A percentile compares a stretch with the other conserved stretches of the same genome.
Conservation (phyloP, 2,797 vertebrate genomes). For the Pitangus sulphuratus region DNA sequence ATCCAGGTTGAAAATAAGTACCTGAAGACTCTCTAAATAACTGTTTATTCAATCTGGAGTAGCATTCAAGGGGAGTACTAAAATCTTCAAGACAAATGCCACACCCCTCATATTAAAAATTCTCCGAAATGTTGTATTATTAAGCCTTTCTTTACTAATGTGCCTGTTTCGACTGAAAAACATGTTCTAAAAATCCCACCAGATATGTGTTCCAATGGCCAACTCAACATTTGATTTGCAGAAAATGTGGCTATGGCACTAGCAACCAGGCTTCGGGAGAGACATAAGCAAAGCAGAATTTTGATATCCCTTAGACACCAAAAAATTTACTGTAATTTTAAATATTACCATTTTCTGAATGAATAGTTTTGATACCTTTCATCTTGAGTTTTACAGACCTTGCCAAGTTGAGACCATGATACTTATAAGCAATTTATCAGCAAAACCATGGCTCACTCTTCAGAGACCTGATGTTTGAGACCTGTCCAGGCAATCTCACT, state of each 20-base stretch:
- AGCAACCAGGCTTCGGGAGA: neutral
- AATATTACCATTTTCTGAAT: neutral
- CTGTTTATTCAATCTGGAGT: neutral
- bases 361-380: neutral
- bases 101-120: neutral
- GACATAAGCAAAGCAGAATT: neutral
- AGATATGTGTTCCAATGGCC: neutral
- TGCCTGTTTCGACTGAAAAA: neutral
- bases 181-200: neutral
- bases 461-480: neutral
- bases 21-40: neutral
- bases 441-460: neutral
- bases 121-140: neutral
- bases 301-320: neutral
- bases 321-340: neutral
- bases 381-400: neutral
- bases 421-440: neutral
- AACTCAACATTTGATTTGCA: neutral
- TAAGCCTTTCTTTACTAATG: neutral
- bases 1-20: neutral
- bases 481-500: neutral
- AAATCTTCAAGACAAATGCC: neutral
- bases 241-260: neutral
- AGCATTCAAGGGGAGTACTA: neutral
- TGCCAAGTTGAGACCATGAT: neutral